A percentile compares a stretch with the other conserved stretches of the same genome.
These are phyloP conservation scores for Chroicocephalus ridibundus DNA, from an alignment of 2,113 vertebrate genomes.

Conservation along the genomic window DNA sequence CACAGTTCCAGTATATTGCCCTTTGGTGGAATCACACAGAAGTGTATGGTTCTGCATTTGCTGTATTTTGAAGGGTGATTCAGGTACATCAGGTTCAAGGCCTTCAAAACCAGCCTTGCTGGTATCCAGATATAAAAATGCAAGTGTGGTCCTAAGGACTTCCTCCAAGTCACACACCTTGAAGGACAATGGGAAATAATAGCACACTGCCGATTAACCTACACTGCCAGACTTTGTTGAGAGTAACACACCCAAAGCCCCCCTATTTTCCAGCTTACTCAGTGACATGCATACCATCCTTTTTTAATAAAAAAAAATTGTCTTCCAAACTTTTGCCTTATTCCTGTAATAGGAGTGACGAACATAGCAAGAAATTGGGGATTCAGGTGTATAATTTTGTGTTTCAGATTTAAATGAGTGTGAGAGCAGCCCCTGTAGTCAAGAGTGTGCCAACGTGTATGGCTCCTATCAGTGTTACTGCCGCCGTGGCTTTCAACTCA, in stretches of 20 bases:
- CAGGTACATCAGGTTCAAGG: background rate
- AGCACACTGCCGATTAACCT: background rate
- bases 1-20: background rate
- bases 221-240: background rate
- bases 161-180: background rate
- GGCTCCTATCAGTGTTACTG: constrained; percentile 99
- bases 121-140: background rate
- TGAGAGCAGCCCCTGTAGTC: constrained; percentile 87
- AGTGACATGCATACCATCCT: background rate
- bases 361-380: background rate
- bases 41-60: background rate
- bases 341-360: background rate
- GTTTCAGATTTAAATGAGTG: constrained; percentile 89
- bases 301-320: background rate
- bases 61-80: background rate
- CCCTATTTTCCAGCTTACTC: background rate
- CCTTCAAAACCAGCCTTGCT: background rate
- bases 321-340: background rate
- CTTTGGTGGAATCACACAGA: background rate
- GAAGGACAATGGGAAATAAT: background rate
- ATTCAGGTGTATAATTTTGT: background rate
- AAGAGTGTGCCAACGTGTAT: constrained; percentile 95
- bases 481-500: constrained; percentile 94
- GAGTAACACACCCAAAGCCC: background rate
- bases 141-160: background rate